Conservation (phyloP, 2,888 invertebrate genomes). For the Pecten maximus region DNA sequence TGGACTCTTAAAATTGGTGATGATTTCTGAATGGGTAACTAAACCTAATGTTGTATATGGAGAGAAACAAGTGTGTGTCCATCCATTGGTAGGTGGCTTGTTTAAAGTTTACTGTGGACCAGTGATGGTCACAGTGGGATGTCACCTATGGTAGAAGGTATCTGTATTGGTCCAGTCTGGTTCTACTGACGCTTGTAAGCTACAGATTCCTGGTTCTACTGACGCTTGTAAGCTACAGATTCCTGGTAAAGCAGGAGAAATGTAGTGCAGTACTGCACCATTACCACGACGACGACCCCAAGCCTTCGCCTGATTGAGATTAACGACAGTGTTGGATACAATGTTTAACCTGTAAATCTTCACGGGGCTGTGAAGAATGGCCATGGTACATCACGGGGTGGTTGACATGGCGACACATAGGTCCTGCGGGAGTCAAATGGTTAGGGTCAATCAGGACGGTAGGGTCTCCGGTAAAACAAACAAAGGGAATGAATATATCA, state of each 20-base stretch:
- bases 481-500: not conserved
- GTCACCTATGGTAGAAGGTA: not conserved
- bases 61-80: too few relatives aligned
- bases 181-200: not conserved
- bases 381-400: not conserved
- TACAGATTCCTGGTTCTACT: not conserved
- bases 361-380: not conserved
- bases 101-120: too few relatives aligned
- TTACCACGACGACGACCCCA: conserved; percentile 9
- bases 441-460: not conserved
- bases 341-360: conserved; percentile 28
- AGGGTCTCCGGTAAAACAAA: not conserved
- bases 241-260: not conserved
- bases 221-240: not conserved
- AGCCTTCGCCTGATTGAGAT: not conserved
- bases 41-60: too few relatives aligned
- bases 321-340: not conserved
- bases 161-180: not conserved
- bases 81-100: too few relatives aligned
- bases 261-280: conserved; percentile 2
- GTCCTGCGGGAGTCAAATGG: conserved; percentile 2
- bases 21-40: too few relatives aligned
- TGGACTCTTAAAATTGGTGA: too few relatives aligned
- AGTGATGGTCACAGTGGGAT: not conserved
- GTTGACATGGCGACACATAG: conserved; percentile 19